A percentile compares a stretch with the other conserved stretches of the same genome.
These are phyloP conservation scores for Bostrychus sinensis DNA, from an alignment of 2,113 vertebrate genomes.

Conservation along the genomic window DNA sequence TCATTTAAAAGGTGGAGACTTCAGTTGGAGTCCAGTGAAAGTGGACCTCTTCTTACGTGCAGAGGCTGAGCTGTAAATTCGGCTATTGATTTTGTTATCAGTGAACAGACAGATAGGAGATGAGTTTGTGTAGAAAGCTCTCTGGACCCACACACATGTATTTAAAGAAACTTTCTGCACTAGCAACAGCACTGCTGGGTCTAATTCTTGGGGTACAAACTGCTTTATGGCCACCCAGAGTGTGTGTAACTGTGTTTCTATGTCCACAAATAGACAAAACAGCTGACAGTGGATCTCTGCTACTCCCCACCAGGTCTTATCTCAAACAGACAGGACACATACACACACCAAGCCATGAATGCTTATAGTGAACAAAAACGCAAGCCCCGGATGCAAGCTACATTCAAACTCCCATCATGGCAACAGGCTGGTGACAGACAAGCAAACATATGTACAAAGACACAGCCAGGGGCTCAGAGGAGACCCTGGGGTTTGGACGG, in stretches of 20 bases:
- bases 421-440: not conserved
- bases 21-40: constrained; percentile 38
- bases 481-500: constrained; percentile 47
- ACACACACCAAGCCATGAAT: constrained; percentile 21
- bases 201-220: constrained; percentile 57
- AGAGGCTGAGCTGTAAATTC: constrained; percentile 55
- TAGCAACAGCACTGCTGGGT: constrained; percentile 34
- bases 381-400: not conserved
- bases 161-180: constrained; percentile 22
- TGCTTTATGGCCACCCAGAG: constrained; percentile 51
- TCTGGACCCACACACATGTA: constrained; percentile 15
- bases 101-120: constrained; percentile 50
- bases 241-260: constrained; percentile 23
- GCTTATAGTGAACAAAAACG: not conserved
- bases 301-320: constrained; percentile 68
- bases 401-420: not conserved
- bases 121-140: constrained; percentile 37
- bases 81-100: constrained; percentile 65
- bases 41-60: constrained; percentile 25
- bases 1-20: constrained; percentile 8
- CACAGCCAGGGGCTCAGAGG: not conserved
- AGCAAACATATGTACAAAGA: not conserved
- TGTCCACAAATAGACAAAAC: constrained; percentile 11
- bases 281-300: constrained; percentile 58
- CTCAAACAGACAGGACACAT: constrained; percentile 62